These are phyloP conservation scores for Tethya wilhelma DNA, from an alignment of 37 sponge, comb jelly and placozoan genomes.

Conservation along the genomic window DNA sequence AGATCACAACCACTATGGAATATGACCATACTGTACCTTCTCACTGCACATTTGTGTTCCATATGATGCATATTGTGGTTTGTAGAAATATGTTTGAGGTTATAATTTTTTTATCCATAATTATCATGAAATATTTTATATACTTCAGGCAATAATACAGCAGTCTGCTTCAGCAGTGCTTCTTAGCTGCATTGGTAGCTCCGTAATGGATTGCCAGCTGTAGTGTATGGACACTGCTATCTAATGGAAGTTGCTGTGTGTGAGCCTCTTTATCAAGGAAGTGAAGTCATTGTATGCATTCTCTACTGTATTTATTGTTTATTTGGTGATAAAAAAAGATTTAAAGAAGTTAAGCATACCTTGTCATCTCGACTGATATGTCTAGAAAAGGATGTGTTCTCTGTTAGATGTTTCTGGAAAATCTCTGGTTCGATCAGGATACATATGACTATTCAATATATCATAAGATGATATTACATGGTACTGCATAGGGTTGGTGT, in stretches of 20 bases:
- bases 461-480: too few species aligned
- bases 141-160: conserved; percentile 14
- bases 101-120: not conserved
- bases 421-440: too few species aligned
- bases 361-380: too few species aligned
- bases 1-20: conserved; percentile 18
- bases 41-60: conserved; percentile 18
- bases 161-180: conserved; percentile 28
- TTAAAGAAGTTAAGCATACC: too few species aligned
- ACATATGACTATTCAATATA: too few species aligned
- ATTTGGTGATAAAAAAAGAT: too few species aligned
- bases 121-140: conserved; percentile 7
- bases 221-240: not conserved
- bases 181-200: conserved; percentile 3
- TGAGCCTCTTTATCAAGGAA: not conserved
- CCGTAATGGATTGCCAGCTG: not conserved
- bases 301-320: not conserved
- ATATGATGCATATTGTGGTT: conserved; percentile 4
- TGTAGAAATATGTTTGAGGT: not conserved
- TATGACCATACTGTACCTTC: conserved; percentile 3
- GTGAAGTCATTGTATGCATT: conserved; percentile 17
- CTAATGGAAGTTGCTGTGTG: not conserved
- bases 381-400: too few species aligned
- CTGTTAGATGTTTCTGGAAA: too few species aligned
- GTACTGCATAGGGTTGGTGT: too few species aligned